Conservation (phyloP, 1,140 invertebrate species). For the Tetraneura akinire region DNA sequence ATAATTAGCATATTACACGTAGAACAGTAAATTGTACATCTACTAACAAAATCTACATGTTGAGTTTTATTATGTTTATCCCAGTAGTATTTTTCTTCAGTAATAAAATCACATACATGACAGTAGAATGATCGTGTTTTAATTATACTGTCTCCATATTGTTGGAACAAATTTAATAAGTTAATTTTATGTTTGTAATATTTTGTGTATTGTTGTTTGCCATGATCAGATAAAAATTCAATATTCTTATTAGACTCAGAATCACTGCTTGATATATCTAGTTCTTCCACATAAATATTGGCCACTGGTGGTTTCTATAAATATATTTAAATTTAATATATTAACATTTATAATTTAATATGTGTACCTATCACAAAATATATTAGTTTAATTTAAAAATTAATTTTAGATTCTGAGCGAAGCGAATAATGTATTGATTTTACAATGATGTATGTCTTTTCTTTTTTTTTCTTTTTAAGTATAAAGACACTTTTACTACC, state of each 20-base stretch:
- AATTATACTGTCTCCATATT: background rate
- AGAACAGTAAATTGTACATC: background rate
- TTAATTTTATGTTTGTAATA: conserved; percentile 11
- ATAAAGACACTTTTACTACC: too few species aligned
- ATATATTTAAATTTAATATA: background rate
- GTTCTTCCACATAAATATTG: background rate
- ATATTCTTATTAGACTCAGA: background rate
- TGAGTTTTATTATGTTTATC: background rate
- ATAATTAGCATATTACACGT: conserved; percentile 7
- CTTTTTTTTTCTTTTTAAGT: too few species aligned
- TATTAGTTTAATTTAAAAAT: too few species aligned
- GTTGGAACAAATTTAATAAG: background rate
- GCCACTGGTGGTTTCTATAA: background rate
- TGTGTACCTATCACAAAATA: too few species aligned
- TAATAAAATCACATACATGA: background rate
- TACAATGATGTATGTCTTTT: too few species aligned
- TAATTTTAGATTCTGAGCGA: too few species aligned
- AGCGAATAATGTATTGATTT: too few species aligned
- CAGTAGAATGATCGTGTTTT: background rate
- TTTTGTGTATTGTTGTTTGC: background rate
- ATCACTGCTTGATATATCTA: background rate
- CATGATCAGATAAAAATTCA: background rate
- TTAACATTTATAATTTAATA: too few species aligned
- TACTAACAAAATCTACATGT: background rate
- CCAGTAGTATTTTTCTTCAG: background rate